Percentiles rank a stretch among this genome's conserved stretches.
Conservation (phyloP, 2,888 invertebrate genomes). For the Sinotaia quadrata region DNA sequence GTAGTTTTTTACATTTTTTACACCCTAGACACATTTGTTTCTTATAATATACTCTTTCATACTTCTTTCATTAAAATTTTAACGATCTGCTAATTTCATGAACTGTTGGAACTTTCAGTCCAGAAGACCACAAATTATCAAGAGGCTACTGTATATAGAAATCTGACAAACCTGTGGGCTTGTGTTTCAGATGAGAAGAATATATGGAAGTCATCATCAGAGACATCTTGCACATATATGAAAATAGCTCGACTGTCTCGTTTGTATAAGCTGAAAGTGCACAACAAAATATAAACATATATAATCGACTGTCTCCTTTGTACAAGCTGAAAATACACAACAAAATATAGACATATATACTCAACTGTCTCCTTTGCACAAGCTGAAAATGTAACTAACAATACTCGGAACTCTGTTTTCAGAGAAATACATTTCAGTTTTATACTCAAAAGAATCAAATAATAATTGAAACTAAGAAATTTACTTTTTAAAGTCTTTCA, state of each 20-base stretch:
- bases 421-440: no score
- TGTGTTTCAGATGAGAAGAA: conserved; percentile 93
- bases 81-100: no score
- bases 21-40: no score
- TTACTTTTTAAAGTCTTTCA: no score
- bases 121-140: no score
- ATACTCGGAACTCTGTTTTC: no score
- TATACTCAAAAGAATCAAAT: no score
- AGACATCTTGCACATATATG: conserved; percentile 97
- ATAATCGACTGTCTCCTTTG: background rate
- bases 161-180: conserved; percentile 77
- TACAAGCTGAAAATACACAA: background rate
- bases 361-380: background rate
- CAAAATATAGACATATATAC: background rate
- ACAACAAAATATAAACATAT: background rate
- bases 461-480: no score
- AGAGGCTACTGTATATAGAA: background rate
- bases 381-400: background rate
- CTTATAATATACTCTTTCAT: no score
- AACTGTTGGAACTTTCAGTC: no score
- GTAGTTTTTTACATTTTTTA: no score
- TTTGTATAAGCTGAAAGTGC: conserved; percentile 85
- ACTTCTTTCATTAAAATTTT: no score
- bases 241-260: conserved; percentile 96
- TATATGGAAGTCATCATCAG: conserved; percentile 92